A percentile compares a stretch with the other conserved stretches of the same genome.
phyloP scores from a whole-genome alignment of 1,140 invertebrate genomes.

The Zaprionus ornatus region DNA sequence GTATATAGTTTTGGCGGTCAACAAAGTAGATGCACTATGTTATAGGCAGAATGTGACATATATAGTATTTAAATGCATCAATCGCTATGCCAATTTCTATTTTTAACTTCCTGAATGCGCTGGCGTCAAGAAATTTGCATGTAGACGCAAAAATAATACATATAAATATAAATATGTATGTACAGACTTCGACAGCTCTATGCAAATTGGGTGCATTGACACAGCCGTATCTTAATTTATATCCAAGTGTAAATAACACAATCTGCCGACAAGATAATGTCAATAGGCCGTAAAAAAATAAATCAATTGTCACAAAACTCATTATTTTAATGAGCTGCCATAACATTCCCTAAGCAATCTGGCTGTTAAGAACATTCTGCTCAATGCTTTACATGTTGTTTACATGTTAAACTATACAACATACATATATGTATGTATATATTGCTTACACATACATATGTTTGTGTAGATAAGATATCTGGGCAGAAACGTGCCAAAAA shows the following conservation, averaged over 20 bases:
- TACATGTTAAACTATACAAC: slow-evolving; percentile 1
- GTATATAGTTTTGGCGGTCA: background rate
- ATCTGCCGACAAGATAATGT: background rate
- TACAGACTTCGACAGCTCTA: background rate
- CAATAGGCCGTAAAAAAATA: background rate
- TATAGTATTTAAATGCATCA: background rate
- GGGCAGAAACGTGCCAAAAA: slow-evolving; percentile 1
- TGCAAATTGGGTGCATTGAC: slow-evolving; percentile 1
- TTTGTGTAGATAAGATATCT: slow-evolving; percentile 17
- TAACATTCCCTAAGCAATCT: background rate
- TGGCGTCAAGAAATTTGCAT: slow-evolving; percentile 10
- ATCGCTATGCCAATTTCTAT: slow-evolving; percentile 8
- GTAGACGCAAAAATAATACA: background rate
- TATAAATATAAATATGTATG: background rate
- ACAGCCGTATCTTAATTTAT: background rate
- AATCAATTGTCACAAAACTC: background rate
- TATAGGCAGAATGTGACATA: background rate
- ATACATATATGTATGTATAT: background rate
- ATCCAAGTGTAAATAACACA: slow-evolving; percentile 1
- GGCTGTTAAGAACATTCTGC: background rate
- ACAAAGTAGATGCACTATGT: background rate
- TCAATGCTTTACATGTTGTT: slow-evolving; percentile 1
- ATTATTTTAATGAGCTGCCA: background rate
- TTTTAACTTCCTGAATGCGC: background rate
- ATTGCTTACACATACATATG: background rate